phyloP scores from a whole-genome alignment of 2,888 invertebrate genomes.

The Endomychus coccineus region DNA sequence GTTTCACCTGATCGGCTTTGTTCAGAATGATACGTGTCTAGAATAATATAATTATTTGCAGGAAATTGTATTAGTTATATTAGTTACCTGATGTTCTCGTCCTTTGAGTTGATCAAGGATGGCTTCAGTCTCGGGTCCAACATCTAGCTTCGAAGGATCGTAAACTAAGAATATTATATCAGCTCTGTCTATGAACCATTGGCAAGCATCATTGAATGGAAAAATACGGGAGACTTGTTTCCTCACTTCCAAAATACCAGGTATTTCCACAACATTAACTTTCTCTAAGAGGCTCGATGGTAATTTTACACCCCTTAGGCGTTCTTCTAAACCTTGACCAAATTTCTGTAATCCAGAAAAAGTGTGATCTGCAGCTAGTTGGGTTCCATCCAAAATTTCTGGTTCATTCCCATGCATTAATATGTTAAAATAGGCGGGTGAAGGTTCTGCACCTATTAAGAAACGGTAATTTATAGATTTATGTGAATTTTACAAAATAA shows the following conservation, averaged over 20 bases:
- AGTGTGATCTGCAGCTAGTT: conserved; percentile 90
- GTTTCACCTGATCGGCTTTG: conserved; percentile 88
- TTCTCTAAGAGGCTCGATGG: conserved; percentile 81
- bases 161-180: conserved; percentile 93
- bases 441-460: conserved; percentile 79
- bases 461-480: neutral
- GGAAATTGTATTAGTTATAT: neutral
- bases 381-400: conserved; percentile 83
- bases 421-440: conserved; percentile 87
- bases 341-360: conserved; percentile 92
- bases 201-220: conserved; percentile 92
- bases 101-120: conserved; percentile 92
- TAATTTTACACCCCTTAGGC: conserved; percentile 72
- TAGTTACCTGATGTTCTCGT: conserved; percentile 73
- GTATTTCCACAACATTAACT: conserved; percentile 94
- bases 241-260: conserved; percentile 88
- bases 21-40: conserved; percentile 87
- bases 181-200: conserved; percentile 95
- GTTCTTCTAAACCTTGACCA: conserved; percentile 86
- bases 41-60: conserved; percentile 16
- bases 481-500: neutral
- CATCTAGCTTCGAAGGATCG: conserved; percentile 91
- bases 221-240: conserved; percentile 89
- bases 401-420: conserved; percentile 82
- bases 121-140: conserved; percentile 90